These are phyloP conservation scores for Camptogramma bilineatum DNA, from an alignment of 2,888 invertebrate species.

Conservation along the genomic window DNA sequence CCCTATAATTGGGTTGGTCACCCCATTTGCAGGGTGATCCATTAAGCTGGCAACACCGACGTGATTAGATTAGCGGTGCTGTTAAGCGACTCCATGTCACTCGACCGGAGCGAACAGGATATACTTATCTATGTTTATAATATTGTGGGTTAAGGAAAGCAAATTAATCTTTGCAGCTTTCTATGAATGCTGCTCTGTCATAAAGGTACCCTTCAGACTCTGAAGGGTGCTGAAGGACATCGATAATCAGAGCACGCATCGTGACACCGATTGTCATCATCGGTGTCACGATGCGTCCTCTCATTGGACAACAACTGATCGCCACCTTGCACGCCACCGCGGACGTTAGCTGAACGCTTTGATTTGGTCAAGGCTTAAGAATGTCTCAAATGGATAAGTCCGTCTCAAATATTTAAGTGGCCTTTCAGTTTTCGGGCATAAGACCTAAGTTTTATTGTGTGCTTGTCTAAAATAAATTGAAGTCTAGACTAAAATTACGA, in stretches of 20 bases:
- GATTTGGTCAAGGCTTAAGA: too few species aligned
- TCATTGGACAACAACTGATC: too few species aligned
- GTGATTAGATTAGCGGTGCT: slow-evolving; percentile 61
- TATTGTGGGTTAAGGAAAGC: neutral
- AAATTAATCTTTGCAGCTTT: neutral
- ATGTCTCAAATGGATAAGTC: too few species aligned
- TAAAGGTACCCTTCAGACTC: too few species aligned
- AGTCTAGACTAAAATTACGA: neutral
- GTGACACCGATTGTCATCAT: too few species aligned
- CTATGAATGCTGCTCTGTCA: neutral
- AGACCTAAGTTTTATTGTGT: neutral
- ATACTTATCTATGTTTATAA: slow-evolving; percentile 8
- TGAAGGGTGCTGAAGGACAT: too few species aligned
- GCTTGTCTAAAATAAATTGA: neutral
- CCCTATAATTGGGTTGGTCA: slow-evolving; percentile 66
- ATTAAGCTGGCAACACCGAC: slow-evolving; percentile 61
- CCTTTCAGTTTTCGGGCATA: too few species aligned
- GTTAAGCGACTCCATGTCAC: slow-evolving; percentile 62
- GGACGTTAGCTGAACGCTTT: too few species aligned
- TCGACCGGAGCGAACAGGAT: slow-evolving; percentile 47
- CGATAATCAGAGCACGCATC: too few species aligned
- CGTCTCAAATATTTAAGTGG: too few species aligned
- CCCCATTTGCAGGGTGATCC: slow-evolving; percentile 66
- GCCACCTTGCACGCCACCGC: too few species aligned
- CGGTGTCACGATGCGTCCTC: too few species aligned